Evolutionary conservation across 2,113 vertebrate species (phyloP).

Genomic region (Aspiorhynchus laticeps): DNA sequence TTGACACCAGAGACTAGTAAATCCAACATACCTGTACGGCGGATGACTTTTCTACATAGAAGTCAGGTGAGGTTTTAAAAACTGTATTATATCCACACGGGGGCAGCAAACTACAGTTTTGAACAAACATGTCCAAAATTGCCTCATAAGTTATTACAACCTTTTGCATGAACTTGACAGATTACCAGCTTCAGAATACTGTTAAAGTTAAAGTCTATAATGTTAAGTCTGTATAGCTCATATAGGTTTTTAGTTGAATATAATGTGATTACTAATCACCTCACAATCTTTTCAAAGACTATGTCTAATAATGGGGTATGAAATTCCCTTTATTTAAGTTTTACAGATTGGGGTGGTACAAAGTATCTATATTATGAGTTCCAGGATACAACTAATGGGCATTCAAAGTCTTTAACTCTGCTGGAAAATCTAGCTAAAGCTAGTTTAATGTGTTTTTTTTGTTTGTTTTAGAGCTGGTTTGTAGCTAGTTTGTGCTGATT

Average conservation of each 20-base stretch:
- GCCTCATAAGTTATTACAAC: neutral
- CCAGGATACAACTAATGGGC: neutral
- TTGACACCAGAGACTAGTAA: neutral
- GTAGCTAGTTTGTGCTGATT: neutral
- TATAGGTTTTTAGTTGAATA: neutral
- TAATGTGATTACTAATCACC: neutral
- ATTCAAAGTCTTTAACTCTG: neutral
- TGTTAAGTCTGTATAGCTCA: neutral
- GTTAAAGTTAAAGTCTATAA: neutral
- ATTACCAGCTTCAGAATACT: neutral
- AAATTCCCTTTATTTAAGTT: neutral
- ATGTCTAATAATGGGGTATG: neutral
- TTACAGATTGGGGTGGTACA: neutral
- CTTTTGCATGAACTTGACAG: neutral
- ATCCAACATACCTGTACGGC: neutral
- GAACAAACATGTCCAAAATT: neutral
- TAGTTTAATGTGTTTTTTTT: neutral
- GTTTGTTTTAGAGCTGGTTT: conserved; percentile 4
- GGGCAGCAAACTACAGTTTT: neutral
- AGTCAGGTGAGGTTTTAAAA: neutral
- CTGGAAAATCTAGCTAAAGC: neutral
- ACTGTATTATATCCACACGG: neutral
- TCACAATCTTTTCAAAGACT: neutral
- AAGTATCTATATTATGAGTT: neutral
- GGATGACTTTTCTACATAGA: neutral